Percentiles rank a stretch among this genome's conserved stretches.
These are phyloP conservation scores for Drosophila longiperda DNA, from an alignment of 2,888 invertebrate species.

Conservation along the genomic window DNA sequence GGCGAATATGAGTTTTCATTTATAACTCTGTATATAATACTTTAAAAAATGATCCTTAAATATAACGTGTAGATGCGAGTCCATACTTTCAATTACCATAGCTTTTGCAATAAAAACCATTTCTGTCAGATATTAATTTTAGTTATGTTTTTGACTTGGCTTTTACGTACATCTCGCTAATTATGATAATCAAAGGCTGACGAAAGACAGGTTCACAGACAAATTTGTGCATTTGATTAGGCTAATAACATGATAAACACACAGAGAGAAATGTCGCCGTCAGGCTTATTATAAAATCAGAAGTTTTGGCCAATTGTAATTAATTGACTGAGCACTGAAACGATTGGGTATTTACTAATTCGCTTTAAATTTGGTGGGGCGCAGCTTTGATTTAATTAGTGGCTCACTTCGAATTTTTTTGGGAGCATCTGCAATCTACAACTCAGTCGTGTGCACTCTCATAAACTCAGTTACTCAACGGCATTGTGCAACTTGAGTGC, in stretches of 20 bases:
- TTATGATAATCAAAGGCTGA: not conserved
- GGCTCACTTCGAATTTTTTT: constrained; percentile 24
- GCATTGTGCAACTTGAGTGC: constrained; percentile 28
- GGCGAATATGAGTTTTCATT: not conserved
- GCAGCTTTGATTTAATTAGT: constrained; percentile 60
- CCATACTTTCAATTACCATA: not conserved
- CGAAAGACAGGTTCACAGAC: not conserved
- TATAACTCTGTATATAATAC: not conserved
- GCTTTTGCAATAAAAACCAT: not conserved
- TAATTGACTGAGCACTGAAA: constrained; percentile 3
- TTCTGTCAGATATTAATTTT: not conserved
- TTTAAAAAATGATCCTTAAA: not conserved
- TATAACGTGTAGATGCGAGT: not conserved
- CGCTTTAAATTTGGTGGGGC: constrained; percentile 22
- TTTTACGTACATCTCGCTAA: not conserved
- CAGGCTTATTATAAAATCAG: constrained; percentile 19
- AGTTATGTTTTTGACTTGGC: not conserved
- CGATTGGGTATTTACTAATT: constrained; percentile 17
- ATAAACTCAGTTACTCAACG: not conserved
- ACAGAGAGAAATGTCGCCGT: constrained; percentile 1
- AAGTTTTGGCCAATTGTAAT: constrained; percentile 13
- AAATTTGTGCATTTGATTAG: not conserved
- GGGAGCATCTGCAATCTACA: not conserved
- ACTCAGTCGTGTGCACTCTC: not conserved
- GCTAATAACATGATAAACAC: constrained; percentile 6